Conservation (phyloP, 2,888 invertebrate species). For the Galeopsomyia nigrocyanea region DNA sequence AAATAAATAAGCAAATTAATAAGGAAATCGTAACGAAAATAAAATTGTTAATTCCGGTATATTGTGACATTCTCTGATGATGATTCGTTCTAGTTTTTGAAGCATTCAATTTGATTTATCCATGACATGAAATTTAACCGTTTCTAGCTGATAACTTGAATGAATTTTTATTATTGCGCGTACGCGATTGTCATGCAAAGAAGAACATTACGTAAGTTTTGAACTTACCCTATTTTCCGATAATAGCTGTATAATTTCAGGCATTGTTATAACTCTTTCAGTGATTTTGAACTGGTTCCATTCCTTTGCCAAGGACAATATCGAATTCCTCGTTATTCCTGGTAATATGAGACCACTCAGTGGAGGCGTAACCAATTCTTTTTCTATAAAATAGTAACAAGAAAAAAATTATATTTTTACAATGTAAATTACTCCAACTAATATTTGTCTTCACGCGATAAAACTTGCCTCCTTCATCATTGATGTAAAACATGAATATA, state of each 20-base stretch:
- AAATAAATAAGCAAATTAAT: no score
- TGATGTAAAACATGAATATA: slow-evolving; percentile 88
- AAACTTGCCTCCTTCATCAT: slow-evolving; percentile 87
- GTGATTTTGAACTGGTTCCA: slow-evolving; percentile 90
- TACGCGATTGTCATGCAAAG: no score
- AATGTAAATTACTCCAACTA: neutral
- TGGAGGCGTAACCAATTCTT: slow-evolving; percentile 93
- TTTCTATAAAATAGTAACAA: slow-evolving; percentile 74
- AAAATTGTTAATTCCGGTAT: no score
- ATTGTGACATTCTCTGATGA: no score
- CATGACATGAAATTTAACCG: no score
- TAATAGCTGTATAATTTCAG: slow-evolving; percentile 79
- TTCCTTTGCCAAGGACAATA: slow-evolving; percentile 82
- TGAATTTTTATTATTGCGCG: no score
- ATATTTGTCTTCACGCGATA: neutral
- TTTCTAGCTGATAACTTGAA: no score
- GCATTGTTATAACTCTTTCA: slow-evolving; percentile 89
- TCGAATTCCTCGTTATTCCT: slow-evolving; percentile 91
- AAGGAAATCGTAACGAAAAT: no score
- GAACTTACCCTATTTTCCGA: slow-evolving; percentile 85
- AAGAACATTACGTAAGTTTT: no score
- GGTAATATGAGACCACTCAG: slow-evolving; percentile 95
- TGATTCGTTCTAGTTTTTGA: no score
- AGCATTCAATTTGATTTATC: no score
- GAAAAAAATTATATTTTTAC: neutral